Conservation (phyloP, 2,113 vertebrate species). For the Cyanoramphus novaezelandiae region DNA sequence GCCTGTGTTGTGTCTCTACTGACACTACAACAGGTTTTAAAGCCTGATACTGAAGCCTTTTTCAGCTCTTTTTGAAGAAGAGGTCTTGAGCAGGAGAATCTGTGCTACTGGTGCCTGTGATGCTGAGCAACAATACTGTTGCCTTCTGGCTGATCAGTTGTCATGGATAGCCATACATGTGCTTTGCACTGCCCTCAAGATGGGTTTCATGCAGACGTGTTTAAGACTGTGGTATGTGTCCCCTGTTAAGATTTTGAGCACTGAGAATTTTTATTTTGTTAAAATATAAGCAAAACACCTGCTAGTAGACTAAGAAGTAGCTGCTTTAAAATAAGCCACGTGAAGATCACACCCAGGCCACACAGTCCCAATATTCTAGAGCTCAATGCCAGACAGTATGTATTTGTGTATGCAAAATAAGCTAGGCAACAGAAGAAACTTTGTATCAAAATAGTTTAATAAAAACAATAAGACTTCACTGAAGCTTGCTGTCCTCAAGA, state of each 20-base stretch:
- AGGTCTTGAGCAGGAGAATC: background rate
- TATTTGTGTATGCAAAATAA: background rate
- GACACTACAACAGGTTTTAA: background rate
- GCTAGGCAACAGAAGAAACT: background rate
- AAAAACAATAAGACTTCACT: conserved; percentile 69
- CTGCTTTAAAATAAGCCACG: background rate
- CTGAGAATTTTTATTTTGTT: background rate
- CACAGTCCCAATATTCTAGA: accelerated
- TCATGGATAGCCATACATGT: accelerated
- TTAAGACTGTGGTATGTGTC: background rate
- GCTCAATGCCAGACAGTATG: accelerated
- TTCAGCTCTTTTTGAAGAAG: background rate
- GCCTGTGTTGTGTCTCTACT: background rate
- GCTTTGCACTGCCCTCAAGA: background rate
- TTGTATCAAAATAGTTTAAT: conserved; percentile 83
- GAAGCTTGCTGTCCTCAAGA: conserved; percentile 72
- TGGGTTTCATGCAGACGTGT: accelerated
- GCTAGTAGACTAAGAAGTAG: background rate
- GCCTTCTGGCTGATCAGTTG: background rate
- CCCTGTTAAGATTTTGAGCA: background rate
- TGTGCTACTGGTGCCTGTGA: background rate
- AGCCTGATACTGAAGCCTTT: background rate
- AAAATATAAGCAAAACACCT: background rate
- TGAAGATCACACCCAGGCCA: background rate
- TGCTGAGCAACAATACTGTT: background rate